phyloP scores from a whole-genome alignment of 1,140 invertebrate genomes.

The Bombus confusus region DNA sequence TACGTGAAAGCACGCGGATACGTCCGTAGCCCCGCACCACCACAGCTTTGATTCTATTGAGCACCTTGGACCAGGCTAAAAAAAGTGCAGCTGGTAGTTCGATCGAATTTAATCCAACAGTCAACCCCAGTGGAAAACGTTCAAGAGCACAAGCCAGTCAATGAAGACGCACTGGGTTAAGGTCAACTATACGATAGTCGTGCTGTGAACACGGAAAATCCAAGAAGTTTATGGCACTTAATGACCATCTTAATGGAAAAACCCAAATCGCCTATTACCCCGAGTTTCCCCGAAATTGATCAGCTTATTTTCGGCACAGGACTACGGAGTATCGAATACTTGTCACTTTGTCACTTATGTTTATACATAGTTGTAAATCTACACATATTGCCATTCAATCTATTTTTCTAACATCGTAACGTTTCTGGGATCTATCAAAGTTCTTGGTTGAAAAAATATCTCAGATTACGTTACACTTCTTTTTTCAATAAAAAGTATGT shows the following conservation, averaged over 20 bases:
- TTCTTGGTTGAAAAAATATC: neutral
- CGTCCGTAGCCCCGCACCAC: neutral
- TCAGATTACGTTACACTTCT: neutral
- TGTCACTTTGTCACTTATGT: constrained; percentile 28
- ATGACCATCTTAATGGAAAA: constrained; percentile 4
- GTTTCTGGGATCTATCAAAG: neutral
- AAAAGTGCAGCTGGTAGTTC: neutral
- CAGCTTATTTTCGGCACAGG: constrained; percentile 38
- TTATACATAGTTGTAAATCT: neutral
- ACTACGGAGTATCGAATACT: constrained; percentile 25
- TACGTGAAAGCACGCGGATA: constrained; percentile 47
- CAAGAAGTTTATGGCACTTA: neutral
- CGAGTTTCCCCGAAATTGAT: neutral
- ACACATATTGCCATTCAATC: no score
- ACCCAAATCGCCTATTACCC: constrained; percentile 10
- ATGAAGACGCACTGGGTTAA: constrained; percentile 64
- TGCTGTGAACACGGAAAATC: constrained; percentile 22
- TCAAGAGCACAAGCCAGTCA: constrained; percentile 45
- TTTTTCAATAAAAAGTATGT: neutral
- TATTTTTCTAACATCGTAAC: neutral
- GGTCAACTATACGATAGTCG: constrained; percentile 47
- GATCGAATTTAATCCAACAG: constrained; percentile 2
- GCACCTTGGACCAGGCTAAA: neutral
- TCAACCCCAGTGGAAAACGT: constrained; percentile 1
- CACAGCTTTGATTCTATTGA: neutral